Evolutionary conservation across 92 coral and sea anemone genomes (phyloP).

Genomic region (Isaurus tuberculatus): DNA sequence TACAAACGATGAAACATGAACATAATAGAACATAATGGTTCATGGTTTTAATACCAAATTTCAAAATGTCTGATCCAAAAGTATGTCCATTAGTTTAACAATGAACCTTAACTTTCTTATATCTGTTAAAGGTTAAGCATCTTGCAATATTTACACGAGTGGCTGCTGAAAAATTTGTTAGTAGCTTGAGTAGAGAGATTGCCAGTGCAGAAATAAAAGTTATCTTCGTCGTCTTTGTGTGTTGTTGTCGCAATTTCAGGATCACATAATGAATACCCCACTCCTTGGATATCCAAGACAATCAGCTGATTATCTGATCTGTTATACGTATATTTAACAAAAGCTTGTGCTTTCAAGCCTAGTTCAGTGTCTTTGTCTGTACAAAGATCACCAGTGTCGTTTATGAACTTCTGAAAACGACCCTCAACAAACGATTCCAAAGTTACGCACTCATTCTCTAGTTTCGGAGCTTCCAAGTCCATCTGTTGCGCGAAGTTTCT

Average conservation of each 20-base stretch:
- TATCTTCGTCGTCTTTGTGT: conserved; percentile 44
- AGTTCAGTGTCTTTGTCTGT: conserved; percentile 49
- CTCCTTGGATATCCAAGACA: conserved; percentile 69
- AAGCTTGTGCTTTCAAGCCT: conserved; percentile 53
- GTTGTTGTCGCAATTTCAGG: conserved; percentile 63
- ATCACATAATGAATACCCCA: conserved; percentile 46
- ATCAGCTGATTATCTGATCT: conserved; percentile 55
- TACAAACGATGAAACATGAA: neutral
- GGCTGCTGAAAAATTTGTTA: conserved; percentile 27
- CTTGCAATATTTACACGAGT: conserved; percentile 51
- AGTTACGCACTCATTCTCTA: conserved; percentile 35
- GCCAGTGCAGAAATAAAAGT: conserved; percentile 56
- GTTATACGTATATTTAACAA: conserved; percentile 62
- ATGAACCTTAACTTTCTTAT: neutral
- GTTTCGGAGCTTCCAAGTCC: conserved; percentile 2
- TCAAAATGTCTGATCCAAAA: conserved; percentile 1
- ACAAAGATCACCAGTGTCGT: conserved; percentile 18
- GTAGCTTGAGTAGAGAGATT: conserved; percentile 52
- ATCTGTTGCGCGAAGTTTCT: conserved; percentile 34
- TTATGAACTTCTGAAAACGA: conserved; percentile 20
- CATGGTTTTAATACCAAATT: neutral
- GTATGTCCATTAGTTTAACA: neutral
- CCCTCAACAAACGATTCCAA: conserved; percentile 23
- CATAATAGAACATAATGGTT: conserved; percentile 2
- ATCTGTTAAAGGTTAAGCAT: neutral